Conservation (phyloP, 2,113 vertebrate genomes). For the Dryoscopus gambensis region DNA sequence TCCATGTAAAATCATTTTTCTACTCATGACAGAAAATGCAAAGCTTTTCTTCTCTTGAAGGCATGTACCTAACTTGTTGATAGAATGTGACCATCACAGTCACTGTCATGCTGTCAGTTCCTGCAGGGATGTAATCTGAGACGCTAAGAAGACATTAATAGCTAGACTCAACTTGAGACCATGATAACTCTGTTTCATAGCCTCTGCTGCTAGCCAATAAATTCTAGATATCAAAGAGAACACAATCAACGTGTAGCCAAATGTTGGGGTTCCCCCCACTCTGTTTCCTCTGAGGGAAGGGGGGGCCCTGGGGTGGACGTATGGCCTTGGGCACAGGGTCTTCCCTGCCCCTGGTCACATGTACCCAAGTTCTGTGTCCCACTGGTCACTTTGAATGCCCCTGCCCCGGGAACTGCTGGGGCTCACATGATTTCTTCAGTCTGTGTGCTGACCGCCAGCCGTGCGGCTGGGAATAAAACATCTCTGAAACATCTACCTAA, state of each 20-base stretch:
- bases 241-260: neutral
- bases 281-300: too few species aligned
- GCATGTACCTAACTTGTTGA: neutral
- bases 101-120: neutral
- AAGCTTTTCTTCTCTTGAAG: slow-evolving; percentile 14
- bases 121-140: neutral
- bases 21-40: neutral
- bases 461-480: too few species aligned
- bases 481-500: too few species aligned
- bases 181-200: neutral
- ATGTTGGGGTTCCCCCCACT: too few species aligned
- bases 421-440: too few species aligned
- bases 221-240: neutral
- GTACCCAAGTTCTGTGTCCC: too few species aligned
- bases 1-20: slow-evolving; percentile 17
- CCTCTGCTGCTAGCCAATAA: neutral
- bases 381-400: too few species aligned
- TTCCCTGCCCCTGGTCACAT: too few species aligned
- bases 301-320: too few species aligned
- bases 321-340: too few species aligned
- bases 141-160: neutral
- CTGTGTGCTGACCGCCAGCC: too few species aligned
- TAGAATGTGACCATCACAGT: neutral
- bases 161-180: neutral
- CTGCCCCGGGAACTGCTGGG: too few species aligned